These are phyloP conservation scores for Antennarius striatus DNA, from an alignment of 2,113 vertebrate species.

Conservation along the genomic window DNA sequence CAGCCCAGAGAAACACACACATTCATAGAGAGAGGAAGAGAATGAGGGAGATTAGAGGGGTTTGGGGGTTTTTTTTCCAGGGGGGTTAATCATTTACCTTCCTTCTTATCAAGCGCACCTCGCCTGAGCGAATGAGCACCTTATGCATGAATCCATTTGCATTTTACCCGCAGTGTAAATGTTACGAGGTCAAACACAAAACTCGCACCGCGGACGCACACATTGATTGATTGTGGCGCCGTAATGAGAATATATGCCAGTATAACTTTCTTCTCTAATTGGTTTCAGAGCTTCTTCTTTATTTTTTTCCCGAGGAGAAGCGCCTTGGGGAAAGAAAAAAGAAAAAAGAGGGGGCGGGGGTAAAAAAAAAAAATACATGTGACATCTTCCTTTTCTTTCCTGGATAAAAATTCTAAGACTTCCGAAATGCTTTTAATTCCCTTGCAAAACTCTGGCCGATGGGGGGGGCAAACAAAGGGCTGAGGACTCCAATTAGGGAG, in stretches of 20 bases:
- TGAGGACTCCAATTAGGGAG: constrained; percentile 58
- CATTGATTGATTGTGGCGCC: constrained; percentile 39
- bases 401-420: constrained; percentile 28
- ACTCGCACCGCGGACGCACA: constrained; percentile 8
- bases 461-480: constrained; percentile 53
- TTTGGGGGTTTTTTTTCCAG: constrained; percentile 18
- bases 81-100: constrained; percentile 61
- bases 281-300: constrained; percentile 37
- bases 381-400: constrained; percentile 28
- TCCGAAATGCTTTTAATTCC: constrained; percentile 50
- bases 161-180: constrained; percentile 41
- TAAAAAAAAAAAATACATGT: constrained; percentile 4
- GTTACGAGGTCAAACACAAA: constrained; percentile 40
- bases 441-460: constrained; percentile 32
- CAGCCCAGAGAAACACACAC: constrained; percentile 12
- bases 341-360: not conserved
- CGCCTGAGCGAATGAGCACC: constrained; percentile 40
- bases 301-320: constrained; percentile 14
- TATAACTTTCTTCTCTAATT: constrained; percentile 44
- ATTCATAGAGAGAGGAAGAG: constrained; percentile 13
- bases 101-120: constrained; percentile 41
- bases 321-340: constrained; percentile 4
- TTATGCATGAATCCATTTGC: constrained; percentile 54
- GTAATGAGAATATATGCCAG: constrained; percentile 47
- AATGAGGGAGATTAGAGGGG: constrained; percentile 30